A percentile compares a stretch with the other conserved stretches of the same genome.
phyloP scores from a whole-genome alignment of 2,888 invertebrate species.

The Ferrisia virgata region DNA sequence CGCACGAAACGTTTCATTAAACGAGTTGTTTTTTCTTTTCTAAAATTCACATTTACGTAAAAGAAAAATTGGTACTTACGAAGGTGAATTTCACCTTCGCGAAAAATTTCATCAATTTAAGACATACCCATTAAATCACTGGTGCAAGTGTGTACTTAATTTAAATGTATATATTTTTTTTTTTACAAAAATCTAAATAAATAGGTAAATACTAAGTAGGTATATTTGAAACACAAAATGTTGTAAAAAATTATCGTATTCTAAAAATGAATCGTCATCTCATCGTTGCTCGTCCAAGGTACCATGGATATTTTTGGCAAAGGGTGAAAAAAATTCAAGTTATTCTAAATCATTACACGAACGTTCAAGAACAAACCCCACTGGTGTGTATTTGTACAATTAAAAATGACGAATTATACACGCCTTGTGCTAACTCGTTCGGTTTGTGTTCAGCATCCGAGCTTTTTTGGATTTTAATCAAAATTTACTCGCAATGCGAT shows the following conservation, averaged over 20 bases:
- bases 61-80: no score
- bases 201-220: no score
- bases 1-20: not conserved
- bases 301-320: not conserved
- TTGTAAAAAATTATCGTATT: not conserved
- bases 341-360: not conserved
- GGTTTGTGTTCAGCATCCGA: not conserved
- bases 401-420: constrained; percentile 23
- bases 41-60: not conserved
- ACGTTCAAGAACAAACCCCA: not conserved
- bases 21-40: not conserved
- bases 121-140: no score
- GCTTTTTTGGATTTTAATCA: constrained; percentile 24
- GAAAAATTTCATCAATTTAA: no score
- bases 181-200: no score
- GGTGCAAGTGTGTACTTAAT: no score
- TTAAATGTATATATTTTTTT: no score
- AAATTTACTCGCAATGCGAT: not conserved
- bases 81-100: not conserved
- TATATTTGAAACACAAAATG: no score
- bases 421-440: not conserved
- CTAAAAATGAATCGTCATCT: not conserved
- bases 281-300: not conserved
- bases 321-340: not conserved
- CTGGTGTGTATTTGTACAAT: not conserved